These are phyloP conservation scores for Alligator mississippiensis DNA, from an alignment of 2,113 vertebrate species.

Conservation along the genomic window DNA sequence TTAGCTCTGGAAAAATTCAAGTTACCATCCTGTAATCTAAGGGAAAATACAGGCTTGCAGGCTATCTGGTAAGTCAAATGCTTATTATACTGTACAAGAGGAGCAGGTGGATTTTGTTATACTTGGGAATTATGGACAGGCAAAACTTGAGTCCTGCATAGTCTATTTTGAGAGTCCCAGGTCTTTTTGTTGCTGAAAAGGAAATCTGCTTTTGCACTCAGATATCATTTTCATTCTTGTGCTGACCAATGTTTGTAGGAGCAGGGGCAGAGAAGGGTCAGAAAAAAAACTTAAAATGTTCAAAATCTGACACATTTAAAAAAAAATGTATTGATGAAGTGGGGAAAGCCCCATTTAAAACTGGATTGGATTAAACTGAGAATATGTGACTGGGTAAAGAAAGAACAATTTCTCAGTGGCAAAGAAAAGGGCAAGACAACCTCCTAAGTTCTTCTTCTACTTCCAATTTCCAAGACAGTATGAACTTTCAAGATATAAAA, in stretches of 20 bases:
- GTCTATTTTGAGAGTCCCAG: too few species aligned
- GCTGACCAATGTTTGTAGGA: neutral
- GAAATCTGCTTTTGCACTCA: neutral
- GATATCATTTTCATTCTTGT: neutral
- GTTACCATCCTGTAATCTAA: neutral
- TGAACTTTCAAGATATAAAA: neutral
- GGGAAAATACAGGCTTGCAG: neutral
- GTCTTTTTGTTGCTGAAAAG: neutral
- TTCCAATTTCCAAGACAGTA: neutral
- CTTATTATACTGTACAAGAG: too few species aligned
- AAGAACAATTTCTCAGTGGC: neutral
- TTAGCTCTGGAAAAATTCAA: neutral
- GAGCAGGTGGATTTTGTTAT: neutral
- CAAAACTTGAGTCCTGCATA: neutral
- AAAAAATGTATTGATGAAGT: neutral
- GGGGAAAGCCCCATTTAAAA: neutral
- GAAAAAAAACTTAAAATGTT: neutral
- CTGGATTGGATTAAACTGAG: neutral
- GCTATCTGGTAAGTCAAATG: too few species aligned
- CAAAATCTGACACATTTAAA: neutral
- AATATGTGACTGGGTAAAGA: accelerated
- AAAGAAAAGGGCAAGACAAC: neutral
- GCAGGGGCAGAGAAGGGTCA: neutral
- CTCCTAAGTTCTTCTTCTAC: neutral
- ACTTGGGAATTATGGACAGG: neutral